A percentile compares a stretch with the other conserved stretches of the same genome.
Conservation (phyloP, 2,797 vertebrate genomes). For the Hyperoplus immaculatus region DNA sequence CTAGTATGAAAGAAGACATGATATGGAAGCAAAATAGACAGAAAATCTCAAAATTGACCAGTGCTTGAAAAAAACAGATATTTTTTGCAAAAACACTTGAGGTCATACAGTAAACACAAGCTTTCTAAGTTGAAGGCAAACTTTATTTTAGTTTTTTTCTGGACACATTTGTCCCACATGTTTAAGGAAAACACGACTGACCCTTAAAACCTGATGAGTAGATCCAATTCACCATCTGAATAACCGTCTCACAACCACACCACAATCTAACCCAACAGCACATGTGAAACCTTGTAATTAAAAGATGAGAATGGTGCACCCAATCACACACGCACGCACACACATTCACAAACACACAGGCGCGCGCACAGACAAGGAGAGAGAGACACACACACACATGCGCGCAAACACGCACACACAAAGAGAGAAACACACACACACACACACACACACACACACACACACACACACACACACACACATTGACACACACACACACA, state of each 20-base stretch:
- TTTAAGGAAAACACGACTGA: neutral
- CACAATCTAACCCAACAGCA: slow-evolving; percentile 8
- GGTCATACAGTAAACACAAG: neutral
- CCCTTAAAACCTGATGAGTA: neutral
- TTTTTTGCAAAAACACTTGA: neutral
- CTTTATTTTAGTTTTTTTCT: too few species aligned
- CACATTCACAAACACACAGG: too few species aligned
- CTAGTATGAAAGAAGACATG: too few species aligned
- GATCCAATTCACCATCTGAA: neutral
- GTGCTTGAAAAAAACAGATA: too few species aligned
- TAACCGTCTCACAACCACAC: neutral
- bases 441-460: slow-evolving; percentile 46
- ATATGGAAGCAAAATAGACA: too few species aligned
- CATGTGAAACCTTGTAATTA: slow-evolving; percentile 12
- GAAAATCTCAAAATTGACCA: too few species aligned
- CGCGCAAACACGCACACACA: too few species aligned
- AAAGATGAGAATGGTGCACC: slow-evolving; percentile 19
- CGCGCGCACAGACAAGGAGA: too few species aligned
- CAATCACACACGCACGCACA: slow-evolving; percentile 6
- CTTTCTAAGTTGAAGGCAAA: neutral
- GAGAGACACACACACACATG: too few species aligned
- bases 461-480: slow-evolving; percentile 9
- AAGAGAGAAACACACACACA: neutral
- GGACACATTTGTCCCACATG: neutral
- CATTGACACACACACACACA: slow-evolving; percentile 26